Conservation (phyloP, 2,113 vertebrate species). For the Scolopax mira region DNA sequence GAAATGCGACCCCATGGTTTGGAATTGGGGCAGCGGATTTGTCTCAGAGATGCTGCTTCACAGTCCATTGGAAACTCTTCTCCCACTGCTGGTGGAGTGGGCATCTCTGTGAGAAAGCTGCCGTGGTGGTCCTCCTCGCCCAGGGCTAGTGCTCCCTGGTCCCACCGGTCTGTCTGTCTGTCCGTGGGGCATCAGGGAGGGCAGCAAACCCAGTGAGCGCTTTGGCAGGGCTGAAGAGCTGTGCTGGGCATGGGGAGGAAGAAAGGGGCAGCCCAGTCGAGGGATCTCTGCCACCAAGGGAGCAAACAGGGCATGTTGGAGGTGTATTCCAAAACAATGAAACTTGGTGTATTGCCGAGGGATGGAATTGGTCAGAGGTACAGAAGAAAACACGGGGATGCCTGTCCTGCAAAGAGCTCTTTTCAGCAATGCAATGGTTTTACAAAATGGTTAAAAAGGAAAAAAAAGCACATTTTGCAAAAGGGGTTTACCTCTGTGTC, state of each 20-base stretch:
- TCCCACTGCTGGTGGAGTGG: neutral
- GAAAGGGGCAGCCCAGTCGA: neutral
- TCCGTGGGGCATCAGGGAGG: accelerated
- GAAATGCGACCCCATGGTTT: neutral
- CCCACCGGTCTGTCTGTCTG: neutral
- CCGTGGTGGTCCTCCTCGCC: accelerated
- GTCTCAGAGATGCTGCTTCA: neutral
- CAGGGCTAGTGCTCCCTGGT: neutral
- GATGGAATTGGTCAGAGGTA: neutral
- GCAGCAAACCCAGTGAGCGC: accelerated
- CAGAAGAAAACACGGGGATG: neutral
- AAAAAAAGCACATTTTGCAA: neutral
- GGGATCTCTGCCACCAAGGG: neutral
- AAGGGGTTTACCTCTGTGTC: neutral
- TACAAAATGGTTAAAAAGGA: neutral
- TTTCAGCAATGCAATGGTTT: neutral
- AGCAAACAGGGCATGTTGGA: accelerated
- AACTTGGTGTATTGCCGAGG: neutral
- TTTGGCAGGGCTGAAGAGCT: neutral
- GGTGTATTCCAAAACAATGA: neutral
- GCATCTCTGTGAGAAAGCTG: neutral
- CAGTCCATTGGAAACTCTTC: neutral
- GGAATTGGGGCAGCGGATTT: neutral
- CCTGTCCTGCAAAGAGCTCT: neutral
- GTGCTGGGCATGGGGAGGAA: neutral